Evolutionary conservation across 2,888 invertebrate genomes (phyloP), one percentile per base, ranked within the genome.

Genomic region (Leptopterna dolabrata): DNA sequence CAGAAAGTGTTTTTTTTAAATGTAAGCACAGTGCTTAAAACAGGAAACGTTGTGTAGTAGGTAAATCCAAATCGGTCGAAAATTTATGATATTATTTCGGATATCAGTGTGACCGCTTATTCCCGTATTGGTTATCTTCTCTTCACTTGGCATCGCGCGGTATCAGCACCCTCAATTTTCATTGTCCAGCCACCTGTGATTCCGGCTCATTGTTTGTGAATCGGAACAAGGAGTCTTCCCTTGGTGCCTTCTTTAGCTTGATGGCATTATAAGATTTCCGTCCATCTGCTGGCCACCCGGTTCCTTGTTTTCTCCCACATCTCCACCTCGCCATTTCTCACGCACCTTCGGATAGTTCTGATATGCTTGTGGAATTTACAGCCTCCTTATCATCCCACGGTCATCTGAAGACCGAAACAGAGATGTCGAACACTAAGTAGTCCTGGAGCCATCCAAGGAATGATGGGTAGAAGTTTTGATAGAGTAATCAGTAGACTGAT

Each of bases 151-250:
- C 4, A 24, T 24, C 9, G 63, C 24, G 11, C 63, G 24, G 63
- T 63, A 63, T 63, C 63, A 63, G 13, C 63, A 24, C 24, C 63
- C 63, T 63, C 13, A 24, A 63, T 63, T 63, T 63, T 13, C 63
- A 63, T 63, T 63, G 63, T 63, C 63, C 63, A 63, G 24, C 63
- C 63, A 63, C 27, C 63, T 63, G 63, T 63, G 63, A 63, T 63
- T 63, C 63, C 63, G 63, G 63, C 24, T 63, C 63, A 63, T 63
- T 63, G 63, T 63, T 63, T 27, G 63, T 19, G 55, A 55, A n/a
- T 55, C 19, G 63, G 24, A 24, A 24, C 24, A 63, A 24, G 24
- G 24, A 63, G 63, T 27, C 63, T 63, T 63, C 11, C 63, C 63
- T 63, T 63, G 24, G 63, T 24, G 24, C 24, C 63, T 63, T 63